Base-by-base conservation (phyloP, 2,113 vertebrate genomes). In the Pholis gunnellus region DNA sequence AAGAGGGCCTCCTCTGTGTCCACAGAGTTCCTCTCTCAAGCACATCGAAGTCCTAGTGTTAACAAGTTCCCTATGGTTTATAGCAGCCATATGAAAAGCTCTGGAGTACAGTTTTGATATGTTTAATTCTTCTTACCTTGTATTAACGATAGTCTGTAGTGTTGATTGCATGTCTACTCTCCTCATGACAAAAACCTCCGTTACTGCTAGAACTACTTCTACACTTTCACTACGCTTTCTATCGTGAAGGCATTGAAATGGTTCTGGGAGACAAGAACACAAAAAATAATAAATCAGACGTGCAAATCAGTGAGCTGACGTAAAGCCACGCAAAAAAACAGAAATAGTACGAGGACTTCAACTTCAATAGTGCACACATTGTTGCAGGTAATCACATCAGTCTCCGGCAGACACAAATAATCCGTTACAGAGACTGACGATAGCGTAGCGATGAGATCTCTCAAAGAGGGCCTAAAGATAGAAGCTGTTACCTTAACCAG, bases 1-100 rank as follows among this genome's bases (percentile, higher is more conserved):
- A 20, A 71, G 52, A 68, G 65, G n/a, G 17, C 31, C 60, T 57
- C 74, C 29, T 46, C 52, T 64, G 56, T 6, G 50, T 70, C 38
- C 77, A 46, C 25, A 54, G 44, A 60, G 44, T 54, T 50, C 22
- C 65, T 59, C 65, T 59, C 60, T 74, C 8, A 27, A 71, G 75
- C 34, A 60, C 27, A 29, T 38, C 17, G 15, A 57, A 75, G 56
- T 83, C 70, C 70, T 67, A 84, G 63, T 66, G 4, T 81, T 59
- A 79, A 80, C 60, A 57, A 67, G 44, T 77, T 85, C 61, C 65
- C 60, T 83, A 78, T 8, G 3, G 81, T 79, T 78, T 83, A 63
- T 82, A 89, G 91, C 89, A 90, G 87, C 89, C 67, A 18, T 70
- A 87, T 14, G 20, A 81, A 86, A 89, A 89, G 83, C 87, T 91